Evolutionary conservation across 1,140 invertebrate species (phyloP), one percentile per base, ranked within the genome.

Genomic region (Brachionus asplanchnoidis): DNA sequence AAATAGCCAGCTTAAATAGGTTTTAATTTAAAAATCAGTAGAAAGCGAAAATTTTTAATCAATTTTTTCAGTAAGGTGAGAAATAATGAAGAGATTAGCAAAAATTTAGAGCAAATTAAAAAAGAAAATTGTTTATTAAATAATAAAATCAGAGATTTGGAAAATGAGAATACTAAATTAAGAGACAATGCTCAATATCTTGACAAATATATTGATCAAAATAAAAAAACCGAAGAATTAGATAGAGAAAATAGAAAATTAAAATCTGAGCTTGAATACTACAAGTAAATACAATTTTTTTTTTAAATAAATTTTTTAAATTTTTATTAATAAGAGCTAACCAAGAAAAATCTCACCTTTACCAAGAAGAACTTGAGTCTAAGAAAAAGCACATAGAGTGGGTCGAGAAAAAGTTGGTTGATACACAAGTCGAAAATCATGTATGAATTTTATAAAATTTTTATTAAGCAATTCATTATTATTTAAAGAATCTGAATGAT

Each of bases 241-340:
- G 79, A 82, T 36, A 60, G 53, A 44, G 65, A 68, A 60, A 82
- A 82, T 42, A 36, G 79, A 40, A 82, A 82, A 82, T 36, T 82
- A 26, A 68, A 26, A 82, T 40, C 32, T 4, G 79, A 82, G 28
- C n/a, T 65, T 14, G 79, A 60, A 9, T 82, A 82, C 36, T 82
- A 36, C 28, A 82, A 56, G 78, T 80, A 26, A 44, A 42, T 44
- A 75, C 8, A 28, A 75, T n/a, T 0, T 17, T 44, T 44, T 42
- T n/a, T 73, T 42, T 17, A 3, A 28, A 28, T 8, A 73, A 42
- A 8, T 42, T 17, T 40, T 4, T 40, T 7, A 73, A 14, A 6
- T 20, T 17, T 44, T 44, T 20, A n/a, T 40, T 26, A 14, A 11
- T 2, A 6, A 80, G 53, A 68, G 79, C 79, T 20, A 44, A 46